Percentiles rank a stretch among this genome's conserved stretches.
Conservation (phyloP, 2,888 invertebrate genomes). For the Poecilobothrus nobilitatus region DNA sequence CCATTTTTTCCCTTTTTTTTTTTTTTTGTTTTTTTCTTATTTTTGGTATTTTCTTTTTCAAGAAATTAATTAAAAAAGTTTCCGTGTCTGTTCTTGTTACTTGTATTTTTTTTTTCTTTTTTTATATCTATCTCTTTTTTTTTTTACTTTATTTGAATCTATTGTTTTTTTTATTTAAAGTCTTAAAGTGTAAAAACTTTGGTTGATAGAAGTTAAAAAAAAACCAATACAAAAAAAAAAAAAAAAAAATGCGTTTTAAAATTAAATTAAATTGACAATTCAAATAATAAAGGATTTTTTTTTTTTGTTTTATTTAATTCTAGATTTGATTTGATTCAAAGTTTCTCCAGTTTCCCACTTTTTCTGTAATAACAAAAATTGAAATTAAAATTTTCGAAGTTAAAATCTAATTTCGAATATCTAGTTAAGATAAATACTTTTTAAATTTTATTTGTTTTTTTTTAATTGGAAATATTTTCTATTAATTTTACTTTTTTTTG, state of each 20-base stretch:
- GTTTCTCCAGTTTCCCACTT: not conserved
- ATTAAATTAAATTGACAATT: conserved; percentile 1
- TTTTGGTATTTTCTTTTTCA: no score
- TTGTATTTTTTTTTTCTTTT: not conserved
- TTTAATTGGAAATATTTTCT: no score
- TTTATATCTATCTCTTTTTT: not conserved
- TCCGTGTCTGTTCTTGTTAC: not conserved
- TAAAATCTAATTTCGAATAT: no score
- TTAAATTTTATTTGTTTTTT: no score
- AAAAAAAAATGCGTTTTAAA: not conserved
- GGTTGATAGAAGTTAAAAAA: no score
- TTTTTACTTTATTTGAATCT: not conserved
- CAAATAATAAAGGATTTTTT: not conserved
- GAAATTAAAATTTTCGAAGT: not conserved
- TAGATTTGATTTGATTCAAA: no score
- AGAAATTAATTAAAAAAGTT: conserved; percentile 3
- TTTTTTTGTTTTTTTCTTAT: no score
- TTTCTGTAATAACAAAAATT: not conserved
- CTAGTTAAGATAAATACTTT: no score
- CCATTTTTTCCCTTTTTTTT: no score
- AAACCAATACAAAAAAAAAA: not conserved
- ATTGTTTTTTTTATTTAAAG: not conserved
- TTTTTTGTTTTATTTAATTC: not conserved
- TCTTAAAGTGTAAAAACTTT: not conserved
- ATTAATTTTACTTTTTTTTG: no score